Base-by-base conservation (phyloP, 2,888 invertebrate species). In the Ariolimax columbianus region DNA sequence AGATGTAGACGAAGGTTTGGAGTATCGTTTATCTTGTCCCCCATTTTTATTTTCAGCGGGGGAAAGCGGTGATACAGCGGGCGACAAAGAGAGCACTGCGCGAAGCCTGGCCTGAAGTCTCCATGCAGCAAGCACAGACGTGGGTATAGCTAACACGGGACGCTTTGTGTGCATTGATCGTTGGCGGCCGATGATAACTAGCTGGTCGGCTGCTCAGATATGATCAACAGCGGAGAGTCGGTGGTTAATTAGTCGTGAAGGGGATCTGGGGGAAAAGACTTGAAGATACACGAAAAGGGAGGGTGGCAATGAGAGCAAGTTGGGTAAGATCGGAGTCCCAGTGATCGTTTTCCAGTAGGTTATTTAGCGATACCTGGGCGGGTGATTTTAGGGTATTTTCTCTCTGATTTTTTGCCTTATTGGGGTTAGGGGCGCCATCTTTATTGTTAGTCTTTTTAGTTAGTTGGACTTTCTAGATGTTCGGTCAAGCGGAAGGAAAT, bases 101-200 rank as follows among this genome's bases (percentile, higher is more conserved):
- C 70, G 70, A 40, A 70, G 38, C 30, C 40, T 36, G 47, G 55
- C 14, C 55, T 47, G 77, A 33, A 77, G 63, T 72, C 78, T 70
- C 78, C 51, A n/a, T n/a, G n/a, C n/a, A n/a, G n/a, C n/a, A n/a
- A 30, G 68, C 43, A 51, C 84, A 84, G 79, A 84, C 68, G 72
- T 79, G 84, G n/a, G 70, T 84, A 73, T 17, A 80, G 80, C 72
- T 51, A 59, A 33, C 80, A 17, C 17, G 33, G 2, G 55, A 63
- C 47, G 72, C 73, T 79, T 77, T 72, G 72, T 77, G 63, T 40
- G 55, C 79, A 72, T 78, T 79, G 72, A 79, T 77, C 77, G 47
- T 26, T 75, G 63, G 77, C 83, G 43, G 47, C 83, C 43, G 68
- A 73, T n/a, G n/a, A n/a, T 59, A 66, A 63, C 36, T 73, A 11